A percentile compares a stretch with the other conserved stretches of the same genome.
Conservation (phyloP, 2,113 vertebrate species). For the Oxyura jamaicensis region DNA sequence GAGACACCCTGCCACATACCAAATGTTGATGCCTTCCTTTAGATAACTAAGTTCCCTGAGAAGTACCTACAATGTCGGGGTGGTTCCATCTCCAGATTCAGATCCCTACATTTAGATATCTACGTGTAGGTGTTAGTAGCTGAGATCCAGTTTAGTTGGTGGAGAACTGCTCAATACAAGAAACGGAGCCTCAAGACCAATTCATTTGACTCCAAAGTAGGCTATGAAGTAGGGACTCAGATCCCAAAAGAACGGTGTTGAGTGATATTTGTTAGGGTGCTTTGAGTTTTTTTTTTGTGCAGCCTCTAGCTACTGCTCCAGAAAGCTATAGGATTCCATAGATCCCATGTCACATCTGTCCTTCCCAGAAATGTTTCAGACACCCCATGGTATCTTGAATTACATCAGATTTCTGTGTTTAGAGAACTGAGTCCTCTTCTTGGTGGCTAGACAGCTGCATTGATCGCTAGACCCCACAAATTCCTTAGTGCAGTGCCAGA, state of each 20-base stretch:
- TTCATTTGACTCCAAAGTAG: background rate
- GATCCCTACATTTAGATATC: background rate
- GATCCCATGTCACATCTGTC: background rate
- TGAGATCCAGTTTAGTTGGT: background rate
- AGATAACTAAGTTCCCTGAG: background rate
- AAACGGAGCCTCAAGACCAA: background rate
- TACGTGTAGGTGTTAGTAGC: background rate
- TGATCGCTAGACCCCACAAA: background rate
- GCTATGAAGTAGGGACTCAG: background rate
- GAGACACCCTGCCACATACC: accelerated
- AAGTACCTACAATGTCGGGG: accelerated
- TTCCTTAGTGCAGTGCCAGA: background rate
- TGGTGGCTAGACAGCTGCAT: background rate
- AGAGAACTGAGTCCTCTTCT: background rate
- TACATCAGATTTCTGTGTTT: background rate
- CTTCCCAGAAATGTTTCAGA: background rate
- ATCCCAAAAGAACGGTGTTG: background rate
- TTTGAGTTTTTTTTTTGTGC: background rate
- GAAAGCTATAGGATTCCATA: background rate
- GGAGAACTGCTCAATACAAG: background rate
- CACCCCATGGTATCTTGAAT: background rate
- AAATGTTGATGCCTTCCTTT: background rate
- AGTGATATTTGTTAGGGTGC: background rate
- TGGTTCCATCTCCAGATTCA: background rate
- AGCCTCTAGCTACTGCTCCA: background rate